Base-by-base conservation (phyloP, 2,113 vertebrate species). In the Aldabrachelys gigantea region DNA sequence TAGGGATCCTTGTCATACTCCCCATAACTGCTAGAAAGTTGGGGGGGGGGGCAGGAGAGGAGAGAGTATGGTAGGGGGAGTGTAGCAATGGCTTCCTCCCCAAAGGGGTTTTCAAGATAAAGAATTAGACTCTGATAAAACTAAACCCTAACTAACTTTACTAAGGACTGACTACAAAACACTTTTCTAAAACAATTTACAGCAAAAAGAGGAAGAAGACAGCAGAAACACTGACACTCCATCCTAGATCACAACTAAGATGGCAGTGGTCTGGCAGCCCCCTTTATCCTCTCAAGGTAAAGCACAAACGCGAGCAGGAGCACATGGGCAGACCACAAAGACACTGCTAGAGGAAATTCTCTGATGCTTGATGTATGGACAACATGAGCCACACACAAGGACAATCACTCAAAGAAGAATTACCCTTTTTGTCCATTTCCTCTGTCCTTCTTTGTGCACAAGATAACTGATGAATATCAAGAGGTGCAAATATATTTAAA, bases 401-500 rank as follows among this genome's bases (percentile, higher is more conserved):
- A 38, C 65, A 72, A 72, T 38, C n/a, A 72, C 65, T 38, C n/a
- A 38, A 72, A 38, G 31, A 65, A 65, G 65, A 72, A 72, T 72
- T 72, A n/a, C 38, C 19, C 35, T n/a, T 69, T n/a, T 22, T 8
- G 25, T 47, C 88, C 81, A 89, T 93, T 75, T 52, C 88, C 78
- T 96, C 95, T 95, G 86, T 44, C 57, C 82, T 95, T 91, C 89
- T 95, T 93, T 47, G 83, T 92, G 44, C 31, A 59, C 0, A 0
- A 76, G 75, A 82, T 50, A 69, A 85, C 89, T 94, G 95, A 96
- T 96, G 90, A 97, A 22, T 38, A 72, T 72, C n/a, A 1, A 94
- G 93, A 97, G 92, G 94, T 97, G 94, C 92, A 88, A 1, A 69
- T 85, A 96, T 92, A 75, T 65, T 22, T 95, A 94, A 93, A 72